phyloP scores from a whole-genome alignment of 2,113 vertebrate species.

The Bufo gargarizans region DNA sequence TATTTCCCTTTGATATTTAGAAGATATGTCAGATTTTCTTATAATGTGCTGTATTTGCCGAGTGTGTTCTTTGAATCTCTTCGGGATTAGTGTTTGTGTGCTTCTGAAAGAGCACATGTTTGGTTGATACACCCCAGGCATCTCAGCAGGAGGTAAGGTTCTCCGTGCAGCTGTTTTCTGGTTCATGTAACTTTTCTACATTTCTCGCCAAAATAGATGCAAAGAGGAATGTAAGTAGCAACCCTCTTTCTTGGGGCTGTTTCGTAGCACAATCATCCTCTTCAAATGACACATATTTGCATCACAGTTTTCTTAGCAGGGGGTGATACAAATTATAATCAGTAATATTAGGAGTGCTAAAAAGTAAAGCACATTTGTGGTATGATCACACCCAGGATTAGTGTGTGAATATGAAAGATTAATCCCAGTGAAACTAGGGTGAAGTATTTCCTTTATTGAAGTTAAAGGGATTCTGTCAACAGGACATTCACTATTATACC shows the following conservation, averaged over 20 bases:
- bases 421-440: constrained; percentile 23
- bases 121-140: constrained; percentile 34
- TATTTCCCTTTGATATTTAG: too few relatives aligned
- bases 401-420: neutral
- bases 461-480: neutral
- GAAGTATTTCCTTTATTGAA: neutral
- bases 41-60: neutral
- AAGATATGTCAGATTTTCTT: neutral
- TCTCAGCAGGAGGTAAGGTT: constrained; percentile 49
- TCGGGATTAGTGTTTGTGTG: neutral
- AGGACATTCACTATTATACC: too few relatives aligned
- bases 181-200: constrained; percentile 39
- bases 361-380: neutral
- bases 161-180: constrained; percentile 14
- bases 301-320: constrained; percentile 25
- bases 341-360: constrained; percentile 14
- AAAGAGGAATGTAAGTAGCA: constrained; percentile 47
- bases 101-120: constrained; percentile 1
- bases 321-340: constrained; percentile 33
- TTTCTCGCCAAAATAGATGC: constrained; percentile 52
- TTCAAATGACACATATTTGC: constrained; percentile 34
- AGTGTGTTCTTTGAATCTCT: constrained; percentile 7
- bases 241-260: constrained; percentile 49
- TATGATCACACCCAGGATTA: constrained; percentile 27
- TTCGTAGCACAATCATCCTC: neutral